Evolutionary conservation across 2,113 vertebrate species (phyloP).

Genomic region (Guaruba guarouba): DNA sequence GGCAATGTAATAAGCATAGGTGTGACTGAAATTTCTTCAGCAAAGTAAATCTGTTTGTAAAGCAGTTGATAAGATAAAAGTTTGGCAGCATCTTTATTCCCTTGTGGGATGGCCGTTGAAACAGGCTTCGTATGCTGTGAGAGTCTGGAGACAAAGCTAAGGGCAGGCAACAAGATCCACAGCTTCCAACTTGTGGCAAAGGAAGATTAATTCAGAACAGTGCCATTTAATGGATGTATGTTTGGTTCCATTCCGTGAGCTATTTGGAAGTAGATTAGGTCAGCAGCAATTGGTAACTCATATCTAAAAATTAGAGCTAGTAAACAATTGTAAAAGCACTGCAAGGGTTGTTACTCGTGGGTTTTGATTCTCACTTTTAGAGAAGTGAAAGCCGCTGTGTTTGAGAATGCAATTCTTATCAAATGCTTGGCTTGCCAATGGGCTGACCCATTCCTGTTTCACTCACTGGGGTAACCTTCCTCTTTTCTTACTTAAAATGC

Average conservation of each 20-base stretch:
- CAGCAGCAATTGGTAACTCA: neutral
- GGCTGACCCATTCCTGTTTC: neutral
- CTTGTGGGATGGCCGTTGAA: neutral
- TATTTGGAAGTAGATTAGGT: neutral
- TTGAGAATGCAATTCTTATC: neutral
- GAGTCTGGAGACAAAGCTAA: neutral
- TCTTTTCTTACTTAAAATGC: neutral
- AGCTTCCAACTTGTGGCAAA: neutral
- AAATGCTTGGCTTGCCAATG: neutral
- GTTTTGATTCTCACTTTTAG: neutral
- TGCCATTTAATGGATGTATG: neutral
- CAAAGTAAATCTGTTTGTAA: neutral
- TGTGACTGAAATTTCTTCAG: neutral
- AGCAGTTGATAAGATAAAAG: neutral
- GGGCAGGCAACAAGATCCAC: neutral
- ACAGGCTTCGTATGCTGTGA: neutral
- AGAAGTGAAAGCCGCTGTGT: rapidly evolving
- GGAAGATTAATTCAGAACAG: neutral
- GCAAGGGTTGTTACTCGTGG: neutral
- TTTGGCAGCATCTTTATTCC: neutral
- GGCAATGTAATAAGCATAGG: neutral
- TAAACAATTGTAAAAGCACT: neutral
- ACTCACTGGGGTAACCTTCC: neutral
- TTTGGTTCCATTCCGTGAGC: neutral
- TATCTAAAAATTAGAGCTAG: rapidly evolving